Evolutionary conservation across 2,113 vertebrate genomes (phyloP).

Genomic region (Felis chaus): DNA sequence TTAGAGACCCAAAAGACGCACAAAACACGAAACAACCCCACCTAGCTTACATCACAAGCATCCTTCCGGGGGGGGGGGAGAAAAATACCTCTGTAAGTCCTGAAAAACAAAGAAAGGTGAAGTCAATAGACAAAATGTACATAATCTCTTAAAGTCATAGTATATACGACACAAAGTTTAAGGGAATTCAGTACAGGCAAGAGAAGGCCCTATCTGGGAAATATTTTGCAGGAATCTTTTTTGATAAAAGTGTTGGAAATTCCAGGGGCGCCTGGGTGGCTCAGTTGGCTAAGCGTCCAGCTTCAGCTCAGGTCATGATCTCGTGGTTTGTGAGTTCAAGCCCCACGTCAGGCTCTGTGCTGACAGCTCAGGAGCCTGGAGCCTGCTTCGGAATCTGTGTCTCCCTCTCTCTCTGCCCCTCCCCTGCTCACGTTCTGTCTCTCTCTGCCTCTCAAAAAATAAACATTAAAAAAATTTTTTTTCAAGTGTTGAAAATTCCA

Average conservation of each 20-base stretch:
- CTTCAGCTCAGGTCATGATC: too few relatives aligned
- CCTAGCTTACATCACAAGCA: background rate
- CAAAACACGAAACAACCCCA: background rate
- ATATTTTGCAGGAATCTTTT: background rate
- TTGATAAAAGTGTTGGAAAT: background rate
- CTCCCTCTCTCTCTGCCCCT: too few relatives aligned
- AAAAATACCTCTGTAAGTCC: background rate
- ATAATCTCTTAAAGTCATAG: background rate
- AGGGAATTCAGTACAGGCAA: background rate
- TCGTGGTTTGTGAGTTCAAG: too few relatives aligned
- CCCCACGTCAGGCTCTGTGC: too few relatives aligned
- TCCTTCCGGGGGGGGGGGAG: rapidly evolving
- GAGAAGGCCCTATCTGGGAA: background rate
- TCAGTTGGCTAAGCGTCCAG: too few relatives aligned
- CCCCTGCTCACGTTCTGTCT: too few relatives aligned
- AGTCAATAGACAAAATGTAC: background rate
- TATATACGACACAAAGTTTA: background rate
- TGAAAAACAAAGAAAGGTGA: background rate
- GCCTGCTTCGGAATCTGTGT: too few relatives aligned
- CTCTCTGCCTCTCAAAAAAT: too few relatives aligned
- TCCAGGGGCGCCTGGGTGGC: background rate
- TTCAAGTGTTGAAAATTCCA: background rate
- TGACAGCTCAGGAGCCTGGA: too few relatives aligned
- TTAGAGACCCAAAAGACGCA: background rate
- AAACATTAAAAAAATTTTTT: too few relatives aligned